Evolutionary conservation across 2,797 vertebrate genomes (phyloP).

Genomic region (Anguilla obscura): DNA sequence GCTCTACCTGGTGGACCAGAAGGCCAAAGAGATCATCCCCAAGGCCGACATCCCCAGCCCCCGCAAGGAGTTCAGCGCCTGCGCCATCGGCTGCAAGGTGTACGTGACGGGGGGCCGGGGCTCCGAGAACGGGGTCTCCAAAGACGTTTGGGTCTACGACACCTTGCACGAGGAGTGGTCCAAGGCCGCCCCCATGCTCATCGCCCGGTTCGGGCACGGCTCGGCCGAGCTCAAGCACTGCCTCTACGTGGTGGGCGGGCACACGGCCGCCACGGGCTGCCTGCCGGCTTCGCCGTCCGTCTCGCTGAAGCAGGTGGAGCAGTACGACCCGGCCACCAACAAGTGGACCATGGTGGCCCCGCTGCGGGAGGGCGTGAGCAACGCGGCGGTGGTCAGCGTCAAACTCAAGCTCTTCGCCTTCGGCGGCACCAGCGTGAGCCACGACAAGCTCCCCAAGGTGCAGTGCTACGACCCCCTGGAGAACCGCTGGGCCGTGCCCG

Average conservation of each 20-base stretch:
- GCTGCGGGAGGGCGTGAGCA: constrained; percentile 93
- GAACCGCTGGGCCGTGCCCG: constrained; percentile 95
- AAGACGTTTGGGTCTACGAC: constrained; percentile 98
- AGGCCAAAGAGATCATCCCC: constrained; percentile 98
- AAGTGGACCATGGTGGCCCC: constrained; percentile 99
- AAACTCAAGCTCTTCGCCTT: constrained; percentile 97
- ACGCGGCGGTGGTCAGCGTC: constrained; percentile 95
- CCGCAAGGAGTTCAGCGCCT: constrained; percentile 97
- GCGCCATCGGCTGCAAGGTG: constrained; percentile 96
- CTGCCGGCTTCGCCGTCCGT: constrained; percentile 96
- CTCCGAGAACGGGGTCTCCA: constrained; percentile 97
- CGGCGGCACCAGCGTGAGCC: constrained; percentile 92
- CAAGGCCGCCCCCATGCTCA: constrained; percentile 96
- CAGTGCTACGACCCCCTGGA: constrained; percentile 96
- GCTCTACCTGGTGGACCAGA: constrained; percentile 95
- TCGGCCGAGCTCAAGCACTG: constrained; percentile 96
- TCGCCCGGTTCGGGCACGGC: constrained; percentile 93
- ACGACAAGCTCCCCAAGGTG: constrained; percentile 97
- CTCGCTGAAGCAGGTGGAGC: constrained; percentile 96
- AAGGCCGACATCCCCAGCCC: constrained; percentile 98
- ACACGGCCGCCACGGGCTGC: constrained; percentile 93
- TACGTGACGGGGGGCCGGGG: constrained; percentile 95
- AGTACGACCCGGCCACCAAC: constrained; percentile 91
- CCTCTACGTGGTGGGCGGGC: constrained; percentile 93
- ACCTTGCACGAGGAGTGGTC: constrained; percentile 97